A percentile compares a stretch with the other conserved stretches of the same genome.
These are phyloP conservation scores for Mastomys natalensis DNA, from an alignment of 2,113 vertebrate species.

Conservation along the genomic window DNA sequence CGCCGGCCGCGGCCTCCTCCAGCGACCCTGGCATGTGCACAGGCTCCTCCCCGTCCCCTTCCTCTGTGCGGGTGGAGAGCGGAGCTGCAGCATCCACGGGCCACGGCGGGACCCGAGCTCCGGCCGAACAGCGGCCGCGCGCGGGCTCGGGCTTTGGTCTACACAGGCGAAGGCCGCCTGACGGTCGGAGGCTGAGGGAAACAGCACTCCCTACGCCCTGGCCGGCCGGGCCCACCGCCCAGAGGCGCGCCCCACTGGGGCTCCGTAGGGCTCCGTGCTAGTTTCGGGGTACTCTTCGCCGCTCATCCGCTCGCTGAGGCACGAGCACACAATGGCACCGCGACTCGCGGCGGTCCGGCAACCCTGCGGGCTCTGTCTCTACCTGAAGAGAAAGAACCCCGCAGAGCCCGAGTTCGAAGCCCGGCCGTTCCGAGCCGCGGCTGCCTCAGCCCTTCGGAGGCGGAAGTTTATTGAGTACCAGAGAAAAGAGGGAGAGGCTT, in stretches of 20 bases:
- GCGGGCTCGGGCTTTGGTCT: neutral
- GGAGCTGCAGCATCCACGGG: slow-evolving; percentile 59
- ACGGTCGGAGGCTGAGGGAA: slow-evolving; percentile 48
- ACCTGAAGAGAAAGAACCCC: neutral
- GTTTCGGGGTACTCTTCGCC: neutral
- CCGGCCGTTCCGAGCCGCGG: slow-evolving; percentile 27
- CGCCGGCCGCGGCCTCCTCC: slow-evolving; percentile 71
- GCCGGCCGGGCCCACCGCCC: neutral
- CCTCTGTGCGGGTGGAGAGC: neutral
- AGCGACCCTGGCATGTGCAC: slow-evolving; percentile 74
- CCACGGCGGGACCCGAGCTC: neutral
- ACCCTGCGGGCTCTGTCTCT: neutral
- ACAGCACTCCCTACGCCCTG: neutral
- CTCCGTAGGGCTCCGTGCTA: neutral
- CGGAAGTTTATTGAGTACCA: slow-evolving; percentile 77
- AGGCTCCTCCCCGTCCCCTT: slow-evolving; percentile 64
- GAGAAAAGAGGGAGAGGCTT: neutral
- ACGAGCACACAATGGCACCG: neutral
- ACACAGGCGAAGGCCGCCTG: slow-evolving; percentile 51
- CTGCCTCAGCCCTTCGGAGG: slow-evolving; percentile 50
- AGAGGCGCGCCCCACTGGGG: neutral
- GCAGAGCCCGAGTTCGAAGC: slow-evolving; percentile 28
- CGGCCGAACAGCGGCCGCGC: neutral
- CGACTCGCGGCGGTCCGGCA: neutral
- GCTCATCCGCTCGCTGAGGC: neutral